phyloP scores from a whole-genome alignment of 2,888 invertebrate species.

The Pristionchus exspectatus region DNA sequence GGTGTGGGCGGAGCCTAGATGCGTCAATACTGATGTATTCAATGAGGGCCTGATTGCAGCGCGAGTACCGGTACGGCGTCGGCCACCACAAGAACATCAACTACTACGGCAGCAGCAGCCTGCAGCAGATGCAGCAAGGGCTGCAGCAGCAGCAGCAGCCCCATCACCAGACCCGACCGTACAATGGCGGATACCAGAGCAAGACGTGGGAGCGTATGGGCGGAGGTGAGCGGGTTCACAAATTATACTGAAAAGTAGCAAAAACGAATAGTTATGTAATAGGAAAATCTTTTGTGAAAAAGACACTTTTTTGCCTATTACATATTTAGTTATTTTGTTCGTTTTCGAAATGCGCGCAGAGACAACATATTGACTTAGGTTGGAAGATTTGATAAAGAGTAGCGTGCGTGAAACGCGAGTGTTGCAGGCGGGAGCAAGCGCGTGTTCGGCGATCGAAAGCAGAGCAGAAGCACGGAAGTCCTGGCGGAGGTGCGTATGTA shows the following conservation, averaged over 20 bases:
- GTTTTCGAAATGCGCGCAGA: too few species aligned
- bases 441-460: not conserved
- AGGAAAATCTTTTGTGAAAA: not conserved
- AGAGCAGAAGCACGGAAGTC: constrained; percentile 22
- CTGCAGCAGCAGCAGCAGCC: not conserved
- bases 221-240: not conserved
- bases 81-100: constrained; percentile 19
- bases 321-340: too few species aligned
- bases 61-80: not conserved
- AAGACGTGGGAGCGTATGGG: constrained; percentile 12
- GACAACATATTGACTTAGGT: not conserved
- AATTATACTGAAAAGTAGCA: not conserved
- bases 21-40: not conserved
- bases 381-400: not conserved
- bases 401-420: not conserved
- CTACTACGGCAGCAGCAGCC: not conserved
- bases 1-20: not conserved
- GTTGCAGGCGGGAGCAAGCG: not conserved
- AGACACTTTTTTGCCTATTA: too few species aligned
- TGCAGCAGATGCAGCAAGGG: not conserved
- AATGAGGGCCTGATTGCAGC: not conserved
- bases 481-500: not conserved
- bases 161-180: not conserved
- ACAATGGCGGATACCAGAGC: not conserved
- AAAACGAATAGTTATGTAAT: not conserved